A percentile compares a stretch with the other conserved stretches of the same genome.
phyloP scores from a whole-genome alignment of 1,140 invertebrate genomes.

The Pachypeltis micranthus region DNA sequence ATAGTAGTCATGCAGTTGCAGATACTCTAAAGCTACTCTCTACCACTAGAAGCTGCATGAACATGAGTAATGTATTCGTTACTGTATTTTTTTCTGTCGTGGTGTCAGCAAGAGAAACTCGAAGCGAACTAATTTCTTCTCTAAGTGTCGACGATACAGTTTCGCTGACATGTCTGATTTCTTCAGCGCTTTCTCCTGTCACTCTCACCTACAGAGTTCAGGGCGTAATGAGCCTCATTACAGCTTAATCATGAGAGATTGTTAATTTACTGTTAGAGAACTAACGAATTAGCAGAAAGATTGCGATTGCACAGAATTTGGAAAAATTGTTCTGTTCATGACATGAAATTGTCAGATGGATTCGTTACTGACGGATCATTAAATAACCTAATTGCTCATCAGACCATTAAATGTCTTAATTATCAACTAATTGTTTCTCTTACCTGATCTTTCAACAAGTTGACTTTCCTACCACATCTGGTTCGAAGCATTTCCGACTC shows the following conservation, averaged over 20 bases:
- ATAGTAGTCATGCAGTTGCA: no score
- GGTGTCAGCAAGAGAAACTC: not conserved
- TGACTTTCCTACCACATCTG: constrained; percentile 56
- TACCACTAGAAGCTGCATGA: no score
- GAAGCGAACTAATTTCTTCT: constrained; percentile 7
- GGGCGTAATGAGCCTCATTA: no score
- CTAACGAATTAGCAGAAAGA: no score
- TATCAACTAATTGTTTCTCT: not conserved
- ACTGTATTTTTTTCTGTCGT: constrained; percentile 10
- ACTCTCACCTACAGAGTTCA: constrained; percentile 15
- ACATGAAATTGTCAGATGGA: no score
- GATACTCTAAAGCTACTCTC: no score
- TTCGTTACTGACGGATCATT: no score
- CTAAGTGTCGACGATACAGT: constrained; percentile 8
- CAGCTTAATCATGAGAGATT: no score
- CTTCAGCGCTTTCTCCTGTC: constrained; percentile 18
- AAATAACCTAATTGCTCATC: no score
- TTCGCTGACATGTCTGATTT: constrained; percentile 14
- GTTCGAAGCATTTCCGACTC: constrained; percentile 58
- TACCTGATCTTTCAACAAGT: constrained; percentile 53
- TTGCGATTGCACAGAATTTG: no score
- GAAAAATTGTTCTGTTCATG: not conserved
- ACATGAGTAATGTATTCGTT: constrained; percentile 8
- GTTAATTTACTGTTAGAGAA: no score
- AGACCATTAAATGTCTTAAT: no score